Percentiles rank a stretch among this genome's conserved stretches.
phyloP scores from a whole-genome alignment of 1,140 invertebrate species.

The Arion vulgaris region DNA sequence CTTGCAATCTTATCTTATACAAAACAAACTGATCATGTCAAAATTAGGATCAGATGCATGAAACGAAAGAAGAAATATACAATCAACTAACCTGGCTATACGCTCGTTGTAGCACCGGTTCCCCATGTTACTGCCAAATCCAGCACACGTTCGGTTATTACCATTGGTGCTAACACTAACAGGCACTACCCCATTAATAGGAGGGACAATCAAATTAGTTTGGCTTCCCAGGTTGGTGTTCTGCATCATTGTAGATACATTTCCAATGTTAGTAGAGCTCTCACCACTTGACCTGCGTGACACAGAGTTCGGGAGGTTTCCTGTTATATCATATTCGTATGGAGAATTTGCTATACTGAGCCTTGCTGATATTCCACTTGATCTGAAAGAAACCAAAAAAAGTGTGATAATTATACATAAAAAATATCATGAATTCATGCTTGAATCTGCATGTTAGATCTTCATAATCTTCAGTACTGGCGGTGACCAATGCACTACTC shows the following conservation, averaged over 20 bases:
- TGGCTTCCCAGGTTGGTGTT: slow-evolving; percentile 76
- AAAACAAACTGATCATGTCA: no score
- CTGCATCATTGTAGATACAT: slow-evolving; percentile 75
- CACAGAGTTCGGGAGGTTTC: slow-evolving; percentile 81
- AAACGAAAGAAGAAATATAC: background rate
- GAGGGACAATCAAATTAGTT: slow-evolving; percentile 77
- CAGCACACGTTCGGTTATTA: background rate
- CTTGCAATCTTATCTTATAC: no score
- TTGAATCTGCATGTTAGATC: no score
- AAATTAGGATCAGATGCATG: no score
- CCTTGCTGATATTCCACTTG: slow-evolving; percentile 38
- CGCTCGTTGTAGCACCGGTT: slow-evolving; percentile 62
- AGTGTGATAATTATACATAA: background rate
- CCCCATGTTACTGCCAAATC: slow-evolving; percentile 43
- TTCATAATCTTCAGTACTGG: no score
- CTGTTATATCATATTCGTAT: slow-evolving; percentile 80
- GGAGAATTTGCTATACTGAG: slow-evolving; percentile 71
- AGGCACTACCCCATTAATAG: slow-evolving; percentile 34
- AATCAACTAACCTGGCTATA: slow-evolving; percentile 49
- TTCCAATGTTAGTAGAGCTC: slow-evolving; percentile 67
- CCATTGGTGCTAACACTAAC: background rate
- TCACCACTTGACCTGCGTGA: slow-evolving; percentile 81
- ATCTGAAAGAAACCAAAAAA: slow-evolving; percentile 4
- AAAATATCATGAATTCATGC: no score
- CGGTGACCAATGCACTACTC: no score